Base-by-base conservation (phyloP, 2,113 vertebrate species). In the Malurus elegans region DNA sequence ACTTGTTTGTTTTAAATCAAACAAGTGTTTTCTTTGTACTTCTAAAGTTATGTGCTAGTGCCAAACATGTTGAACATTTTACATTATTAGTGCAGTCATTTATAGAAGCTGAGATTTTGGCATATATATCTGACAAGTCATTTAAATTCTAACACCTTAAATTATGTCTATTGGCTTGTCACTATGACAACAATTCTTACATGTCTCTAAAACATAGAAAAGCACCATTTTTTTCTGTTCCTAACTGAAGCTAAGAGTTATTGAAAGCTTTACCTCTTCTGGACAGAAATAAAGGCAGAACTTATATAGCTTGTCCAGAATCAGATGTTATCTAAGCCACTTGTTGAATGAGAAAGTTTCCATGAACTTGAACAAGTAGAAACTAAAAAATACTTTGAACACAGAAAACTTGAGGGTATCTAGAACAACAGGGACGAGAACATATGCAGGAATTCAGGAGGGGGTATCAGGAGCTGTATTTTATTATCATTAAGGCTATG, bases 61-160 rank as follows among this genome's bases (percentile, higher is more conserved):
- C 82, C 83, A 95, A 92, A 90, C 29, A 82, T 34, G 64, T 81
- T 95, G 80, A 95, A 80, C 72, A 86, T 94, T 92, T 91, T 86
- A 92, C 44, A 38, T 83, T 72, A 65, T 83, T 88, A 94, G 88
- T 64, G 70, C 57, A 93, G 92, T 91, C 83, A 93, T 79, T 93
- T 75, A 96, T 89, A 90, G 93, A 96, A 94, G 74, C 50, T 94
- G 65, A 0, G 2, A 94, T 91, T 90, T 86, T 91, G 78, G 65
- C 79, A 90, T 74, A 34, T 5, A 24, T 96, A 90, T 85, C 79
- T 94, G 79, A 96, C 70, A 92, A 96, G 89, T 79, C 56, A 80
- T 91, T 97, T 95, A 94, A 96, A 95, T 96, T 94, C 91, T 81
- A 88, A 50, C 65, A 90, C 88, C 72, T 84, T 93, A 65, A 94